Evolutionary conservation across 2,797 vertebrate genomes (phyloP).

Genomic region (Champsocephalus esox): DNA sequence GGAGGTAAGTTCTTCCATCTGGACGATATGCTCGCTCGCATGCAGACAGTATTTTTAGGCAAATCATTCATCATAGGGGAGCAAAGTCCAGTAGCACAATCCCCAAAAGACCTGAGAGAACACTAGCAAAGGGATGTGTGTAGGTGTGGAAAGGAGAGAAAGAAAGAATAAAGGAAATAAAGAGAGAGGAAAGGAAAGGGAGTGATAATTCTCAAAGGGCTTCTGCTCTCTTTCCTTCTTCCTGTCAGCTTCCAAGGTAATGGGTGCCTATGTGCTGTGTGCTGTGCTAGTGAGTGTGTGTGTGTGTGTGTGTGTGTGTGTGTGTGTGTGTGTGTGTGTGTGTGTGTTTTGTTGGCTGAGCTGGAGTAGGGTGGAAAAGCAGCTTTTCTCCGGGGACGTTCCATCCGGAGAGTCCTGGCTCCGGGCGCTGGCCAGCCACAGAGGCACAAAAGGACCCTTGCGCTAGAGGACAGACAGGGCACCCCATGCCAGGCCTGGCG

Average conservation of each 20-base stretch:
- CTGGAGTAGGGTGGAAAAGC: conserved; percentile 62
- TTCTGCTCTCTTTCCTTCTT: conserved; percentile 69
- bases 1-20: conserved; percentile 77
- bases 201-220: conserved; percentile 76
- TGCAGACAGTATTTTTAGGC: conserved; percentile 82
- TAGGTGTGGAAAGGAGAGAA: conserved; percentile 20
- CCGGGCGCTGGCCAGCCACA: conserved; percentile 54
- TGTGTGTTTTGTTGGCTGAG: conserved; percentile 67
- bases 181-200: conserved; percentile 48
- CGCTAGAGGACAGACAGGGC: conserved; percentile 60
- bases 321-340: conserved; percentile 32
- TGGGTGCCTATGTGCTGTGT: conserved; percentile 66
- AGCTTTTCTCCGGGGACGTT: conserved; percentile 72
- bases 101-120: conserved; percentile 73
- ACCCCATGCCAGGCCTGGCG: conserved; percentile 76
- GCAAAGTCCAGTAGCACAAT: conserved; percentile 82
- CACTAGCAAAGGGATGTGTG: conserved; percentile 47
- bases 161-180: conserved; percentile 22
- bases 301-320: conserved; percentile 23
- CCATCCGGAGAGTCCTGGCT: conserved; percentile 77
- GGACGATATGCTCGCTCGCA: conserved; percentile 66
- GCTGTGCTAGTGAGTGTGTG: conserved; percentile 16
- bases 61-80: conserved; percentile 84
- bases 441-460: conserved; percentile 67
- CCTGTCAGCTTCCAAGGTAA: conserved; percentile 73